phyloP scores from a whole-genome alignment of 2,888 invertebrate species.

The Caenorhabditis sp. region DNA sequence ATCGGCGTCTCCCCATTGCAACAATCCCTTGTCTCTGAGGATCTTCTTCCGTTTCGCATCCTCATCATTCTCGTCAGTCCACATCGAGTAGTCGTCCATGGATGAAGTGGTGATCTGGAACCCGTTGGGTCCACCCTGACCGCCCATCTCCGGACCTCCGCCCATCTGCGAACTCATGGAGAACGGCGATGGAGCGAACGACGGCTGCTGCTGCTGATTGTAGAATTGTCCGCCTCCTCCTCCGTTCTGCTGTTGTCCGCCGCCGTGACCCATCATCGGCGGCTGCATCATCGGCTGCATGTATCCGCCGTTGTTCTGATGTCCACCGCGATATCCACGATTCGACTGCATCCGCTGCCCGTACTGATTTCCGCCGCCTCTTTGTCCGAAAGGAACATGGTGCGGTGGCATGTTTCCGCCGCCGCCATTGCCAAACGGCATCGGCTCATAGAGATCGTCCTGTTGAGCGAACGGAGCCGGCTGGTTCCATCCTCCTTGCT shows the following conservation, averaged over 20 bases:
- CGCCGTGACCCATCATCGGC: slow-evolving; percentile 6
- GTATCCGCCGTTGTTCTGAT: slow-evolving; percentile 25
- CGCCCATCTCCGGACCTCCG: slow-evolving; percentile 20
- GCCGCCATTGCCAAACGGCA: slow-evolving; percentile 19
- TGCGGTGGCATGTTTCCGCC: slow-evolving; percentile 16
- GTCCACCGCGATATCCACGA: slow-evolving; percentile 15
- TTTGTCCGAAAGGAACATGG: slow-evolving; percentile 34
- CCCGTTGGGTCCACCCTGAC: slow-evolving; percentile 25
- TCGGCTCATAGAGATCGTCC: slow-evolving; percentile 57
- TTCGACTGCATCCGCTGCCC: slow-evolving; percentile 41
- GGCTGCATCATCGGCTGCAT: slow-evolving; percentile 44
- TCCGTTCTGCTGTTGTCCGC: slow-evolving; percentile 15
- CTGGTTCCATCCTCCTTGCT: slow-evolving; percentile 40
- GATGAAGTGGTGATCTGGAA: slow-evolving; percentile 20
- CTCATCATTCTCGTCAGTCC: slow-evolving; percentile 65
- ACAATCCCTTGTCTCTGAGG: slow-evolving; percentile 61
- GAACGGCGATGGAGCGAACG: slow-evolving; percentile 42
- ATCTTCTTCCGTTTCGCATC: slow-evolving; percentile 63
- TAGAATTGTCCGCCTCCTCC: too few species aligned
- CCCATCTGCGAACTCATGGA: slow-evolving; percentile 27
- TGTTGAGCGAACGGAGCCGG: slow-evolving; percentile 53
- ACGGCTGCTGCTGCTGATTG: slow-evolving; percentile 16
- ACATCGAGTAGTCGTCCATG: slow-evolving; percentile 67
- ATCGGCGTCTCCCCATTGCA: slow-evolving; percentile 60
- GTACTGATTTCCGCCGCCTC: slow-evolving; percentile 36